These are phyloP conservation scores for Microcebus jonahi DNA, from an alignment of 2,113 vertebrate species.

Conservation along the genomic window DNA sequence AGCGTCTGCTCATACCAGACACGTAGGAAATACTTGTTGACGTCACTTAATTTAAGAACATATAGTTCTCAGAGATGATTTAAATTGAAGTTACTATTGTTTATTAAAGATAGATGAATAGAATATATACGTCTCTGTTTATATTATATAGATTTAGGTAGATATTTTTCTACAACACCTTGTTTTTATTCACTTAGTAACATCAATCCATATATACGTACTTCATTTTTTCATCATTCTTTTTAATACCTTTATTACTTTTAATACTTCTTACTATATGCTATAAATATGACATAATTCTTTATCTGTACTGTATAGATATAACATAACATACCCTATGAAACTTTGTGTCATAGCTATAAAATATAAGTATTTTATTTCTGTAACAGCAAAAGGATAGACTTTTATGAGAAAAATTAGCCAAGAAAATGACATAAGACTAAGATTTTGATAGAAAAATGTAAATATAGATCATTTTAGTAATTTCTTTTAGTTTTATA, in stretches of 20 bases:
- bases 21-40: background rate
- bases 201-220: background rate
- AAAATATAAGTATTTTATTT: background rate
- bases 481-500: background rate
- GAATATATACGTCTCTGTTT: background rate
- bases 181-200: background rate
- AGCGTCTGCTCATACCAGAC: background rate
- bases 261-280: background rate
- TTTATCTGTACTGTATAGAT: background rate
- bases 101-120: background rate
- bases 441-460: background rate
- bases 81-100: background rate
- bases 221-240: background rate
- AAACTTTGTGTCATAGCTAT: too few relatives aligned
- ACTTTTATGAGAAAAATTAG: background rate
- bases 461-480: background rate
- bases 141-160: background rate
- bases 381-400: background rate
- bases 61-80: background rate
- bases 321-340: too few relatives aligned
- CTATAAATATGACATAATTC: background rate
- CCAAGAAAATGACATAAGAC: background rate
- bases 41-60: background rate
- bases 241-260: background rate
- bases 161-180: background rate